Base-by-base conservation (phyloP, 2,113 vertebrate genomes). In the Myiozetetes cayanensis region DNA sequence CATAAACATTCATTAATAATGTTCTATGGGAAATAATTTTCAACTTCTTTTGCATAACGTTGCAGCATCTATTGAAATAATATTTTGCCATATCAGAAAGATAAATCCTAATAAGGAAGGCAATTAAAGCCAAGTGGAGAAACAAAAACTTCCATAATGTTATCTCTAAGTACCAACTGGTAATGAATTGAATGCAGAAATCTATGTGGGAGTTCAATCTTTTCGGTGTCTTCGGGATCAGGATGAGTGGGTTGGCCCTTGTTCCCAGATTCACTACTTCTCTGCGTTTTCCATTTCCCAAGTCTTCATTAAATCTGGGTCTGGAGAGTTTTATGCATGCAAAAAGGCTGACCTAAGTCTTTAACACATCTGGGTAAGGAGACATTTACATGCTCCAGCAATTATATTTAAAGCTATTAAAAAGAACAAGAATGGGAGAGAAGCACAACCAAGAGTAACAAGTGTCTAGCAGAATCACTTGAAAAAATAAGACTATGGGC, bases 1-100 rank as follows among this genome's bases (percentile, higher is more conserved):
- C 35, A 86, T 97, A 98, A 97, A 97, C 97, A 97, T 93, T 94
- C 94, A 95, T 97, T 97, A 97, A 97, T 96, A 94, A 81, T 83
- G 75, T 93, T 95, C 90, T 95, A 39, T 90, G 89, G 93, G 68
- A 98, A 98, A 97, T 94, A 96, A 91, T 87, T 95, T 97, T 96
- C 8, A 2, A n/a, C 68, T 91, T 30, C 33, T 91, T 94, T 97
- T 93, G 55, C 68, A 74, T 95, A 97, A 94, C 5, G 13, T 78
- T 95, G 46, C 25, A 90, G 52, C 84, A 94, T 95, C 85, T 97
- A 77, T 95, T 97, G 93, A 96, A 97, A 94, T 96, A 97, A 96
- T 94, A 95, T 96, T 97, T 97, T 96, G 72, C 63, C 44, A 43
- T 93, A 97, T 96, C 95, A 87, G 58, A 98, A 96, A 97, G 94